Conservation (phyloP, 2,888 invertebrate genomes). For the Ecdyonurus torrentis region DNA sequence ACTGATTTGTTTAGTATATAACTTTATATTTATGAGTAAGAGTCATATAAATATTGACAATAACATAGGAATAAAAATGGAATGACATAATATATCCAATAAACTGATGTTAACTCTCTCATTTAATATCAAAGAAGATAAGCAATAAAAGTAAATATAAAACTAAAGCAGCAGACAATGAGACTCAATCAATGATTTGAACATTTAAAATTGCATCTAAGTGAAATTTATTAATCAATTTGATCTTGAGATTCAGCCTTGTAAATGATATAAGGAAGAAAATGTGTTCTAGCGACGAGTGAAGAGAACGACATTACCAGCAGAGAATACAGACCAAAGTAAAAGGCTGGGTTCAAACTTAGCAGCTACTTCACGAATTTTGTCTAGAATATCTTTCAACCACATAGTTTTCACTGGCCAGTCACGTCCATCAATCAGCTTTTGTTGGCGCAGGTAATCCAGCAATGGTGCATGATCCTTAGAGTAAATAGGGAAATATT, state of each 20-base stretch:
- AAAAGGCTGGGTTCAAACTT: slow-evolving; percentile 35
- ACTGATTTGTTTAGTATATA: too few relatives aligned
- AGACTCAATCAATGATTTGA: too few relatives aligned
- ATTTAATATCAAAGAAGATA: too few relatives aligned
- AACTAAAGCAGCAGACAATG: too few relatives aligned
- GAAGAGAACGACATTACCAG: slow-evolving; percentile 36
- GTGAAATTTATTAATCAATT: too few relatives aligned
- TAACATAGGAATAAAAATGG: too few relatives aligned
- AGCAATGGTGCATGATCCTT: slow-evolving; percentile 37
- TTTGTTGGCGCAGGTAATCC: slow-evolving; percentile 38
- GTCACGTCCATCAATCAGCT: slow-evolving; percentile 29
- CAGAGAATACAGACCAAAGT: slow-evolving; percentile 36
- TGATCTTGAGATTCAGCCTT: not conserved
- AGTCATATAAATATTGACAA: too few relatives aligned
- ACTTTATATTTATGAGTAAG: too few relatives aligned
- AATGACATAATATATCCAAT: too few relatives aligned
- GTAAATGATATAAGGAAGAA: not conserved
- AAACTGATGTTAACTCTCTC: too few relatives aligned
- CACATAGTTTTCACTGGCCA: slow-evolving; percentile 18
- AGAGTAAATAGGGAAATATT: slow-evolving; percentile 41
- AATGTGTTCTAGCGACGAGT: slow-evolving; percentile 17
- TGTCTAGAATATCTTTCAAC: slow-evolving; percentile 25
- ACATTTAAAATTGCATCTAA: too few relatives aligned
- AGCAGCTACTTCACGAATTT: slow-evolving; percentile 27
- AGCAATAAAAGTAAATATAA: too few relatives aligned